A percentile compares a stretch with the other conserved stretches of the same genome.
phyloP scores from a whole-genome alignment of 2,113 vertebrate species.

The Prinia subflava region DNA sequence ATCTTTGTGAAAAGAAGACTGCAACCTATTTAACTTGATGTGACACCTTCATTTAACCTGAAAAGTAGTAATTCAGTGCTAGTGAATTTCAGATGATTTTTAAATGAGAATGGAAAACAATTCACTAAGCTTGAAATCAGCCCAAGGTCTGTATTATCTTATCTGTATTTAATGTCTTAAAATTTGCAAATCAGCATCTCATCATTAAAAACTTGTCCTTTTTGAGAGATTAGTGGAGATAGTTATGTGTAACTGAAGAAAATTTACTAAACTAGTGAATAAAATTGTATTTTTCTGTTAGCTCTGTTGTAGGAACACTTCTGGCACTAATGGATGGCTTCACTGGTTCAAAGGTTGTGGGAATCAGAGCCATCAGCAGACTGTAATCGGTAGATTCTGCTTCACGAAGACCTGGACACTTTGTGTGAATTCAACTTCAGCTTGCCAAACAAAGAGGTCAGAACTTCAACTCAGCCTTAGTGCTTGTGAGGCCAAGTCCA shows the following conservation, averaged over 20 bases:
- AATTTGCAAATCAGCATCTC: neutral
- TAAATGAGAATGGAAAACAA: neutral
- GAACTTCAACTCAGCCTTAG: neutral
- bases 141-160: neutral
- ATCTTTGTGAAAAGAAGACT: neutral
- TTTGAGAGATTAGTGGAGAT: neutral
- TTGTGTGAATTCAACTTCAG: conserved; percentile 88
- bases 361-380: conserved; percentile 90
- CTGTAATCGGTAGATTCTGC: conserved; percentile 90
- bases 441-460: conserved; percentile 87
- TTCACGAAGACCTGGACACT: conserved; percentile 85
- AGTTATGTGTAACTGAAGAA: neutral
- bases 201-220: neutral
- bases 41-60: neutral
- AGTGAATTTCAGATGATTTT: neutral
- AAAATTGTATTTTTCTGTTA: conserved; percentile 11
- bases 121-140: neutral
- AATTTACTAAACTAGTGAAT: neutral
- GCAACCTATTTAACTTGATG: neutral
- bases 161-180: neutral
- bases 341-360: conserved; percentile 82
- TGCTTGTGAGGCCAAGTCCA: neutral
- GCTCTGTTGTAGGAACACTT: conserved; percentile 88
- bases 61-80: neutral
- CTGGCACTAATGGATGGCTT: conserved; percentile 89